Evolutionary conservation across 37 sponge, comb jelly and placozoan species (phyloP).

Genomic region (Hexactinellida sp.): DNA sequence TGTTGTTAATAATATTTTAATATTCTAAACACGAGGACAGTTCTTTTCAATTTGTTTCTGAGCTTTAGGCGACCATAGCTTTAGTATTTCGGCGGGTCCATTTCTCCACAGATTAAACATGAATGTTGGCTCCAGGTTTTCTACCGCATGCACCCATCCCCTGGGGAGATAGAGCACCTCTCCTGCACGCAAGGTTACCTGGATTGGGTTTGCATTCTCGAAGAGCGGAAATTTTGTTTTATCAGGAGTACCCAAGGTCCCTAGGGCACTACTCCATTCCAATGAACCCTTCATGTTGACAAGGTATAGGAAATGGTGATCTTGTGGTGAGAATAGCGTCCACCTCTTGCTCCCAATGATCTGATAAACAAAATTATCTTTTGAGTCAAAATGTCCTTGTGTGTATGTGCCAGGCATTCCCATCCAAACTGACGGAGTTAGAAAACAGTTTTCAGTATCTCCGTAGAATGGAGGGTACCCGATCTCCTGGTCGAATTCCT

Average conservation of each 20-base stretch:
- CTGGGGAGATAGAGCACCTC: constrained; percentile 77
- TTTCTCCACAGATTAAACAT: constrained; percentile 78
- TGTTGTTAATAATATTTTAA: background rate
- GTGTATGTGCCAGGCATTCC: constrained; percentile 71
- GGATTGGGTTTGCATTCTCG: constrained; percentile 42
- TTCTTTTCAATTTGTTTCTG: constrained; percentile 33
- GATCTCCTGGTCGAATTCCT: constrained; percentile 49
- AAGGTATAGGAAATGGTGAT: constrained; percentile 62
- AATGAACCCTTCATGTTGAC: constrained; percentile 37
- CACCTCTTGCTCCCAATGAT: constrained; percentile 65
- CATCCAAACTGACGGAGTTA: constrained; percentile 67
- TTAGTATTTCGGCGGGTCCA: constrained; percentile 66
- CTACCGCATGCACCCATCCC: constrained; percentile 73
- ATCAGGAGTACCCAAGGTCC: constrained; percentile 25
- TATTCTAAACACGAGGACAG: constrained; percentile 13
- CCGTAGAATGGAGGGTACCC: constrained; percentile 71
- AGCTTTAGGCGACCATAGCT: constrained; percentile 38
- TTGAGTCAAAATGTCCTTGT: constrained; percentile 82
- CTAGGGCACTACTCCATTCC: constrained; percentile 67
- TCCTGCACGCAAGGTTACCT: constrained; percentile 40
- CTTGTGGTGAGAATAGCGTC: constrained; percentile 62
- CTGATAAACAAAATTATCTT: constrained; percentile 83
- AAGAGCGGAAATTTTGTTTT: constrained; percentile 42
- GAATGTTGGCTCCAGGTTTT: constrained; percentile 56
- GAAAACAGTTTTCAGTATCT: constrained; percentile 31